phyloP scores from a whole-genome alignment of 2,113 vertebrate species.

The Chamaea fasciata region DNA sequence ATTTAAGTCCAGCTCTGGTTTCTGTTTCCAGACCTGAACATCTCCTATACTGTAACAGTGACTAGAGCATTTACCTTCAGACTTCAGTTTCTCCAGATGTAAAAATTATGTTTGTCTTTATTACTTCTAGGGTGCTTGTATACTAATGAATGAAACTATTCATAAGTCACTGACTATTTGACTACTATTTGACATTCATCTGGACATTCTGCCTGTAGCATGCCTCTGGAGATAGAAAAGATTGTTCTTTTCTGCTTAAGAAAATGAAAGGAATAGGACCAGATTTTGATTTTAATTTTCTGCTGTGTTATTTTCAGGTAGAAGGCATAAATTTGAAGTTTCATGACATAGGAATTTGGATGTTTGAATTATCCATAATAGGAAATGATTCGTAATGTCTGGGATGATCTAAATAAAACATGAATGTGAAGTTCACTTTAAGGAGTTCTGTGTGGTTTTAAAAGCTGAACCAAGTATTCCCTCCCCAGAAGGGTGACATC shows the following conservation, averaged over 20 bases:
- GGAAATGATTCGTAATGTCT: not conserved
- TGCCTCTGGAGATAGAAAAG: not conserved
- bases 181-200: not conserved
- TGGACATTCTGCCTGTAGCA: not conserved
- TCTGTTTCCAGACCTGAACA: not conserved
- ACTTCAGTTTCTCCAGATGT: not conserved
- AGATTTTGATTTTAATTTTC: not conserved
- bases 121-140: not conserved
- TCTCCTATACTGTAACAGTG: not conserved
- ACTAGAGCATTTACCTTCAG: not conserved
- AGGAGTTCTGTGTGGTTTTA: not conserved
- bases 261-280: not conserved
- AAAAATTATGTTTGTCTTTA: not conserved
- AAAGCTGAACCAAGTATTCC: not conserved
- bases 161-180: not conserved
- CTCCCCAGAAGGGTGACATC: not conserved
- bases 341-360: not conserved
- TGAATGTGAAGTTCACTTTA: not conserved
- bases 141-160: not conserved
- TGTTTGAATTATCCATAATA: not conserved
- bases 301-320: not conserved
- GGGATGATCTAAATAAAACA: not conserved
- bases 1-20: not conserved
- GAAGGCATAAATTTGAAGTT: not conserved
- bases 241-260: not conserved